phyloP scores from a whole-genome alignment of 2,113 vertebrate species.

The Benitochromis conjunctus region DNA sequence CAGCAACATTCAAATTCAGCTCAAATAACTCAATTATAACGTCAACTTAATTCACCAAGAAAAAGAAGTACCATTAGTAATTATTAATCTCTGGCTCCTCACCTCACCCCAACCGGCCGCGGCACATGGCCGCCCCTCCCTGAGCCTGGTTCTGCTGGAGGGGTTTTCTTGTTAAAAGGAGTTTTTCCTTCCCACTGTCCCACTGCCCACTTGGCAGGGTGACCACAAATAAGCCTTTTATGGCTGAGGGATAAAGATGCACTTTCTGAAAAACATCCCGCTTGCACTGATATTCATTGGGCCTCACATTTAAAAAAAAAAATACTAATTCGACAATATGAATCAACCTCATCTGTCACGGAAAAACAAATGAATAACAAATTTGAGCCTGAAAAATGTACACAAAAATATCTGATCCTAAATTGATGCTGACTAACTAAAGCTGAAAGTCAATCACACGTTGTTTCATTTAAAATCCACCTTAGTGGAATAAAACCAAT shows the following conservation, averaged over 20 bases:
- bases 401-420: too few relatives aligned
- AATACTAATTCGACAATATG: too few relatives aligned
- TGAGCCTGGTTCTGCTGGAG: too few relatives aligned
- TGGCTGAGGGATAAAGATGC: background rate
- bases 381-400: too few relatives aligned
- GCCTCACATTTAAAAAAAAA: too few relatives aligned
- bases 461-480: too few relatives aligned
- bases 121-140: too few relatives aligned
- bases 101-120: too few relatives aligned
- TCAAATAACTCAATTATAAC: background rate
- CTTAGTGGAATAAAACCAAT: background rate
- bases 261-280: background rate
- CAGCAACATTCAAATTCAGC: background rate
- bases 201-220: background rate
- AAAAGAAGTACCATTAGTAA: background rate
- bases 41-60: background rate
- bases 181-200: background rate
- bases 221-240: background rate
- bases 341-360: too few relatives aligned
- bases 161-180: background rate
- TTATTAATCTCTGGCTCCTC: background rate
- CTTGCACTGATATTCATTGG: background rate
- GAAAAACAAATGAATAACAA: too few relatives aligned
- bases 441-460: too few relatives aligned
- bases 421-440: too few relatives aligned